Conservation (phyloP, 2,888 invertebrate genomes). For the Ceratothoa steindachneri region DNA sequence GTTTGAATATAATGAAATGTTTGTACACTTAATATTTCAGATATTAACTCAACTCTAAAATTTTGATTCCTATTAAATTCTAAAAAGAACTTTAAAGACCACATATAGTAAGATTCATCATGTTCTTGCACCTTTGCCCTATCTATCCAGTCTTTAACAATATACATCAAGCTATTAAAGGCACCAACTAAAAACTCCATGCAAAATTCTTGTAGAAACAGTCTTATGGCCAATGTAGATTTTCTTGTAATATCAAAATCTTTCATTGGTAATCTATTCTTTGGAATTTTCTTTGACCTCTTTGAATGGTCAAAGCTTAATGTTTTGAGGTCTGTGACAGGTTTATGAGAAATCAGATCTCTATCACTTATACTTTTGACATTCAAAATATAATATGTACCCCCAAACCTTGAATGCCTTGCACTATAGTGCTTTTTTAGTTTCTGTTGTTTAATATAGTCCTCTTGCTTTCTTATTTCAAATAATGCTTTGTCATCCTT, state of each 20-base stretch:
- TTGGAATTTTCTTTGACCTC: slow-evolving; percentile 66
- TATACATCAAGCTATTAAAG: slow-evolving; percentile 87
- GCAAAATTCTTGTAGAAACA: slow-evolving; percentile 91
- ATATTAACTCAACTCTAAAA: slow-evolving; percentile 66
- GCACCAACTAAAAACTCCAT: slow-evolving; percentile 84
- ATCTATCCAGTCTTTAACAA: slow-evolving; percentile 64
- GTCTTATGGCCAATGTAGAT: slow-evolving; percentile 80
- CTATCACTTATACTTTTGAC: slow-evolving; percentile 84
- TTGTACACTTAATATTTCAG: slow-evolving; percentile 86
- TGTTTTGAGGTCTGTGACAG: slow-evolving; percentile 69
- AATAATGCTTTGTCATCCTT: slow-evolving; percentile 77
- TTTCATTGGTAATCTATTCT: slow-evolving; percentile 68
- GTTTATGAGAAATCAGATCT: slow-evolving; percentile 82
- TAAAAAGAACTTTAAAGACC: slow-evolving; percentile 94
- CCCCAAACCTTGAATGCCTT: slow-evolving; percentile 86
- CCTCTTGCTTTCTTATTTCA: slow-evolving; percentile 61
- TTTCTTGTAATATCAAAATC: slow-evolving; percentile 65
- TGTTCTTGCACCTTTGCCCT: slow-evolving; percentile 65
- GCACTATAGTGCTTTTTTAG: slow-evolving; percentile 24
- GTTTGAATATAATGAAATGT: slow-evolving; percentile 93
- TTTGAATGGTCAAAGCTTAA: slow-evolving; percentile 75
- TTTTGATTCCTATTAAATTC: slow-evolving; percentile 87
- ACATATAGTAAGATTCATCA: slow-evolving; percentile 90
- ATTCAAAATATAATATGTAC: slow-evolving; percentile 85
- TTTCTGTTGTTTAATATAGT: slow-evolving; percentile 24